These are phyloP conservation scores for Caloenas nicobarica DNA, from an alignment of 2,113 vertebrate genomes.

Conservation along the genomic window DNA sequence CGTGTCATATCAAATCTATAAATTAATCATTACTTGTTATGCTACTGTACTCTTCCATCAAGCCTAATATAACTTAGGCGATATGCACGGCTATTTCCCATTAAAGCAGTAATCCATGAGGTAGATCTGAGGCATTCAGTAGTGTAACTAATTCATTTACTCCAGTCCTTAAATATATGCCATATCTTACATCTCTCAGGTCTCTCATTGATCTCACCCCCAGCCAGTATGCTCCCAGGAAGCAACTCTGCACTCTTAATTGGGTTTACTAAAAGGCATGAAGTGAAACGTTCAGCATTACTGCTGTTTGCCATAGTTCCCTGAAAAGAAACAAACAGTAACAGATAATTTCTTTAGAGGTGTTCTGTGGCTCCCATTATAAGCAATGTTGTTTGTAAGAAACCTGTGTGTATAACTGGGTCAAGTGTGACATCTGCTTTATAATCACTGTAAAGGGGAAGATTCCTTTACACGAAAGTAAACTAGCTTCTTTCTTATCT, in stretches of 20 bases:
- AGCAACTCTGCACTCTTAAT: background rate
- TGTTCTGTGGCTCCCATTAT: background rate
- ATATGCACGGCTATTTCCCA: background rate
- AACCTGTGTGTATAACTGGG: rapidly evolving
- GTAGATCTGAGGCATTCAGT: background rate
- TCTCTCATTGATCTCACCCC: background rate
- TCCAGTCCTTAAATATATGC: background rate
- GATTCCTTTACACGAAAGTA: background rate
- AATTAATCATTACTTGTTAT: background rate
- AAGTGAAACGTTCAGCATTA: background rate
- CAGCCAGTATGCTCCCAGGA: background rate
- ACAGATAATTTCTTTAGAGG: background rate
- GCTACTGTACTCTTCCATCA: background rate
- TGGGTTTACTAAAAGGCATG: background rate
- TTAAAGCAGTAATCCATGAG: background rate
- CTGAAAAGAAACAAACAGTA: background rate
- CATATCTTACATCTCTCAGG: background rate
- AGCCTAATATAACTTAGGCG: background rate
- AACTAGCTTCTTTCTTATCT: background rate
- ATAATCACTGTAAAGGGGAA: background rate
- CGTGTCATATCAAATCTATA: background rate
- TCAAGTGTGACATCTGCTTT: background rate
- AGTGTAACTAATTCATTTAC: background rate
- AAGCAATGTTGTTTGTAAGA: background rate
- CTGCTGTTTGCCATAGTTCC: background rate